A percentile compares a stretch with the other conserved stretches of the same genome.
Evolutionary conservation across 2,113 vertebrate genomes (phyloP).

Genomic region (Tiliqua scincoides): DNA sequence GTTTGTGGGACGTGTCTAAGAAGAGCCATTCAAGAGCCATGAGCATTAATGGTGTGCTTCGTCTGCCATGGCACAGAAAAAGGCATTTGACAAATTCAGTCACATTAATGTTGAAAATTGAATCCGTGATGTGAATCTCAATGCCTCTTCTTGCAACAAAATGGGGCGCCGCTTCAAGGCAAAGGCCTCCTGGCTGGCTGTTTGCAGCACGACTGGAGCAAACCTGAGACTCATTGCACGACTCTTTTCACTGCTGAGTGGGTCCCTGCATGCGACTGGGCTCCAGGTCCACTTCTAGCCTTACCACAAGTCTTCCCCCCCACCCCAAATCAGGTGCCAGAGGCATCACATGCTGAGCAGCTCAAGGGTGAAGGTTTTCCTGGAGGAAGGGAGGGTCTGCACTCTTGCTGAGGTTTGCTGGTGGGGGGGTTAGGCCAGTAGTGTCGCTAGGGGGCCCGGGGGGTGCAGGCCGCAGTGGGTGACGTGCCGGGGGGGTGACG

Average conservation of each 20-base stretch:
- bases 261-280: neutral
- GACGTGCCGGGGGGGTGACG: too few relatives aligned
- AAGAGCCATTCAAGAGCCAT: slow-evolving; percentile 1
- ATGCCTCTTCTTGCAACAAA: neutral
- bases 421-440: too few relatives aligned
- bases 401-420: too few relatives aligned
- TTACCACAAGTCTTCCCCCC: neutral
- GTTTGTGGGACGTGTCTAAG: neutral
- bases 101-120: slow-evolving; percentile 22
- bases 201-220: neutral
- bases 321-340: too few relatives aligned
- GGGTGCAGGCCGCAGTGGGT: too few relatives aligned
- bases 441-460: too few relatives aligned
- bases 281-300: neutral
- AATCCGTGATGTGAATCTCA: slow-evolving; percentile 22
- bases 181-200: neutral
- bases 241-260: neutral
- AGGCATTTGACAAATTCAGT: slow-evolving; percentile 33
- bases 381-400: too few relatives aligned
- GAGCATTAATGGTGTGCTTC: slow-evolving; percentile 17
- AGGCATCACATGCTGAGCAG: too few relatives aligned
- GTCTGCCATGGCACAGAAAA: slow-evolving; percentile 17
- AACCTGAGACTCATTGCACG: neutral
- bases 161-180: neutral
- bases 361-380: too few relatives aligned